Evolutionary conservation across 1,140 invertebrate genomes (phyloP).

Genomic region (Papilio machaon): DNA sequence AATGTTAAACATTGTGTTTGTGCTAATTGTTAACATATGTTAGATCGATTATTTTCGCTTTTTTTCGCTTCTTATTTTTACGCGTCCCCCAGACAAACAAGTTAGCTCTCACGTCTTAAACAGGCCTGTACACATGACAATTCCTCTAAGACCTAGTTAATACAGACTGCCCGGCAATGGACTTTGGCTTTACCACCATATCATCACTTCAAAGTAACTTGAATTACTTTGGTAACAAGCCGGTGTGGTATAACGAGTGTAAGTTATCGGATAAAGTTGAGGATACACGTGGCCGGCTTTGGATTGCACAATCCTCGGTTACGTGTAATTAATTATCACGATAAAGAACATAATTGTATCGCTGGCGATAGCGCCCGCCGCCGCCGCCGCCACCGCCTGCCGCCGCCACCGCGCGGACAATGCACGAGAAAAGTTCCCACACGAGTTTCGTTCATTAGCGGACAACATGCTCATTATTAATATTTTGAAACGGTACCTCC

Average conservation of each 20-base stretch:
- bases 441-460: constrained; percentile 68
- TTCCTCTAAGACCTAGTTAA: too few species aligned
- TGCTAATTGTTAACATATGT: not conserved
- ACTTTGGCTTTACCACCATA: too few species aligned
- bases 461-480: constrained; percentile 68
- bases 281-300: constrained; percentile 6
- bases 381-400: constrained; percentile 52
- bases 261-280: not conserved
- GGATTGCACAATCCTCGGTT: constrained; percentile 38
- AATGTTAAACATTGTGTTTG: constrained; percentile 14
- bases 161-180: too few species aligned
- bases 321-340: constrained; percentile 56
- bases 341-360: constrained; percentile 23
- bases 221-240: not conserved
- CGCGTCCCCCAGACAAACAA: not conserved
- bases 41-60: constrained; percentile 17
- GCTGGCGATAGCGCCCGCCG: constrained; percentile 4
- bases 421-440: constrained; percentile 57
- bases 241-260: not conserved
- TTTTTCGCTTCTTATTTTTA: not conserved
- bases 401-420: constrained; percentile 44
- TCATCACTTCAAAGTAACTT: not conserved
- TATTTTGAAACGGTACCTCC: constrained; percentile 74
- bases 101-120: not conserved
- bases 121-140: not conserved